Conservation (phyloP, 64 coral and sea anemone genomes). For the Actinia tenebrosa region DNA sequence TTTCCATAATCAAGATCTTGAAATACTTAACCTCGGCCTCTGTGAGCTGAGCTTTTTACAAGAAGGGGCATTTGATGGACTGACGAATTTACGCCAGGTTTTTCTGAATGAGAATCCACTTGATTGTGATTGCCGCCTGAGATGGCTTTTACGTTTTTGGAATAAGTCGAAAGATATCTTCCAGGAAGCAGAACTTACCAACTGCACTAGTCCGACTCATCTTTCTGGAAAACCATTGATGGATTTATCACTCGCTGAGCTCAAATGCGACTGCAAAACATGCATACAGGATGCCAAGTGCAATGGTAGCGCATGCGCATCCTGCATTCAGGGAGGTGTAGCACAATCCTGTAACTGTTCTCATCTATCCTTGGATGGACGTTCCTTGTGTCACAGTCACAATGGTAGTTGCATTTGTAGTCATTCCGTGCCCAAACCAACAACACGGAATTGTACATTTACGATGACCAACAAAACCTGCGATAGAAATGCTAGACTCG, state of each 20-base stretch:
- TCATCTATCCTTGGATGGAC: background rate
- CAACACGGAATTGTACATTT: conserved; percentile 31
- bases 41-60: conserved; percentile 24
- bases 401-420: background rate
- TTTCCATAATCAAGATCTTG: background rate
- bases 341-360: background rate
- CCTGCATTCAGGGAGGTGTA: background rate
- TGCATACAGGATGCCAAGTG: conserved; percentile 19
- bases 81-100: background rate
- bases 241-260: conserved; percentile 3
- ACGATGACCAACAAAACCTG: conserved; percentile 38
- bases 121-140: conserved; percentile 35
- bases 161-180: background rate
- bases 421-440: background rate
- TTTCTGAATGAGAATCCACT: conserved; percentile 29
- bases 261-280: conserved; percentile 14
- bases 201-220: conserved; percentile 12
- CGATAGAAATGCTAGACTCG: conserved; percentile 17
- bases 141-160: conserved; percentile 8
- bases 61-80: conserved; percentile 19
- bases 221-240: background rate
- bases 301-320: background rate
- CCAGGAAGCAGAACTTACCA: background rate
- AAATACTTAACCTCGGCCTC: conserved; percentile 7
- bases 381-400: background rate